Percentiles rank a stretch among this genome's conserved stretches.
These are phyloP conservation scores for Lordiphosa clarofinis DNA, from an alignment of 1,140 invertebrate species.

Conservation along the genomic window DNA sequence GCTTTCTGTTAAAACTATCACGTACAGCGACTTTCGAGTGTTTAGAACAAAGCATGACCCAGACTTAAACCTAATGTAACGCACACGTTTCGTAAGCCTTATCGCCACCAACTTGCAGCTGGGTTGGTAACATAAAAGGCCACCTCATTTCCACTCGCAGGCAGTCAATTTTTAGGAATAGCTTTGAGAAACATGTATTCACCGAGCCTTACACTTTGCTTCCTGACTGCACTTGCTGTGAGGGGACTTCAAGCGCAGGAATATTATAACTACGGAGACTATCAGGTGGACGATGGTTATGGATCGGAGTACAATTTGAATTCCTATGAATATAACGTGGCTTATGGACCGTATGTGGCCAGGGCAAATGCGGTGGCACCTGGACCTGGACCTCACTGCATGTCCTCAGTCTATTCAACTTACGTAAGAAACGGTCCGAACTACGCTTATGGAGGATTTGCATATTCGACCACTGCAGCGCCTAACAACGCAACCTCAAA, in stretches of 20 bases:
- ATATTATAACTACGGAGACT: neutral
- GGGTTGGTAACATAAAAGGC: no score
- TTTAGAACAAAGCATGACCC: no score
- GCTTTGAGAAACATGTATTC: constrained; percentile 3
- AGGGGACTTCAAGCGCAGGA: neutral
- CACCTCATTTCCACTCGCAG: no score
- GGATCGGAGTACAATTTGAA: neutral
- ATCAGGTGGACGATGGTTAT: neutral
- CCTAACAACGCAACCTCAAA: neutral
- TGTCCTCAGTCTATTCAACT: neutral
- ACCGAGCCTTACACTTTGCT: neutral
- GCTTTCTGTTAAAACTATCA: no score
- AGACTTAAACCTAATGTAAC: no score
- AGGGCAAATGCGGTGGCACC: neutral
- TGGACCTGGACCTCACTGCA: neutral
- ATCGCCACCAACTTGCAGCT: no score
- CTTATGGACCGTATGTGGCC: neutral
- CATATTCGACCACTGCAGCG: neutral
- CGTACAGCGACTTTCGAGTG: no score
- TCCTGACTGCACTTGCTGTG: neutral
- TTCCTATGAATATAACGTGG: neutral
- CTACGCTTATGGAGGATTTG: neutral
- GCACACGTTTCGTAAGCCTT: no score
- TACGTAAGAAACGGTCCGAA: neutral
- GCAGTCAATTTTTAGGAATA: no score